Percentiles rank a stretch among this genome's conserved stretches.
phyloP scores from a whole-genome alignment of 2,888 invertebrate species.

The Pilophorus perplexus region DNA sequence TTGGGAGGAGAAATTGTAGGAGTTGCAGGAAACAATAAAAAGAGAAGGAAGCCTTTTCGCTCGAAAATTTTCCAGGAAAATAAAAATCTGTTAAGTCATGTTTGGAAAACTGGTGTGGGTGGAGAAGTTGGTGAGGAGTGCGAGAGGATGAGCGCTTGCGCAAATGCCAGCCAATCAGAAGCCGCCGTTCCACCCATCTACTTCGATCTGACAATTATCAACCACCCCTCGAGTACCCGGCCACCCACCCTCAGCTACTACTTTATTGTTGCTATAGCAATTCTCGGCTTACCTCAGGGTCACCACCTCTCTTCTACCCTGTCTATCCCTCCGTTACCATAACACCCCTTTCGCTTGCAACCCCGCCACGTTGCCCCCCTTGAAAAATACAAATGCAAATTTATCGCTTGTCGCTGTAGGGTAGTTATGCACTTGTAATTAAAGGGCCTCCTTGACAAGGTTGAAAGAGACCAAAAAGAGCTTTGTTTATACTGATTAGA shows the following conservation, averaged over 20 bases:
- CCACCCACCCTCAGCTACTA: slow-evolving; percentile 24
- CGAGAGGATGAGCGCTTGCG: slow-evolving; percentile 41
- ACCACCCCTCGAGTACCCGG: too few species aligned
- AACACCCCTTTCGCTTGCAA: not conserved
- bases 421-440: slow-evolving; percentile 17
- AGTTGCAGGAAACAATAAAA: too few species aligned
- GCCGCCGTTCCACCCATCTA: slow-evolving; percentile 37
- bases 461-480: slow-evolving; percentile 9
- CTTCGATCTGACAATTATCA: slow-evolving; percentile 43
- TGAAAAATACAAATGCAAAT: slow-evolving; percentile 28
- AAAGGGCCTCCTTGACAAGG: slow-evolving; percentile 10
- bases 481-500: slow-evolving; percentile 15
- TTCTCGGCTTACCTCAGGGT: slow-evolving; percentile 37
- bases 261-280: slow-evolving; percentile 40
- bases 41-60: not conserved
- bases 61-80: too few species aligned
- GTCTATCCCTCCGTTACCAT: not conserved
- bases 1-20: not conserved
- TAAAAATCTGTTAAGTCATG: slow-evolving; percentile 37
- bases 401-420: slow-evolving; percentile 20
- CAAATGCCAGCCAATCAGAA: slow-evolving; percentile 39
- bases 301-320: too few species aligned
- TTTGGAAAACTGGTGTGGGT: slow-evolving; percentile 1
- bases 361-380: not conserved
- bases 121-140: slow-evolving; percentile 7